These are phyloP conservation scores for Caradrina kadenii DNA, from an alignment of 2,888 invertebrate genomes.

Conservation along the genomic window DNA sequence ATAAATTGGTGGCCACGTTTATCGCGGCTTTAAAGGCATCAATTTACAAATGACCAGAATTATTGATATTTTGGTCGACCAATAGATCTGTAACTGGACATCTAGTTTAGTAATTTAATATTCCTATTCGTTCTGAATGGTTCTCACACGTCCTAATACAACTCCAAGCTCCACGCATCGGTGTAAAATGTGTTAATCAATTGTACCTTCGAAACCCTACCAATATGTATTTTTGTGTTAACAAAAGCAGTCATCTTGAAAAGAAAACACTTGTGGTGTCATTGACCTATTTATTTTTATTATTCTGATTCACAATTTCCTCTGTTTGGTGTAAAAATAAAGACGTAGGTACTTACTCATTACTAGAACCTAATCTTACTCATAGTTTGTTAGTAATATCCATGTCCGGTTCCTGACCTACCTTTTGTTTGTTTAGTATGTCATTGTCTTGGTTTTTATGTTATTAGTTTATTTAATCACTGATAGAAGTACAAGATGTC, in stretches of 20 bases:
- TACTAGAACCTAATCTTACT: conserved; percentile 52
- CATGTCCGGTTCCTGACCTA: conserved; percentile 62
- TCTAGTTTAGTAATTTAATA: no score
- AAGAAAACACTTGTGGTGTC: conserved; percentile 45
- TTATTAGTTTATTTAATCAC: conserved; percentile 16
- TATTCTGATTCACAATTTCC: conserved; percentile 42
- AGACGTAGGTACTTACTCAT: conserved; percentile 21
- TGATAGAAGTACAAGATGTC: conserved; percentile 20
- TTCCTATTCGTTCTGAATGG: no score
- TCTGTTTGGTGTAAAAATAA: conserved; percentile 19
- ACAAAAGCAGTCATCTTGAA: conserved; percentile 19
- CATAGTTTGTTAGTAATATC: conserved; percentile 51
- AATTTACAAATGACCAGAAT: no score
- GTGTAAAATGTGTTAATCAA: neutral
- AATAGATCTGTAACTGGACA: no score
- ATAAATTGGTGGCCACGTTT: no score
- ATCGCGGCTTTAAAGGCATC: no score
- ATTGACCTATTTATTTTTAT: conserved; percentile 44
- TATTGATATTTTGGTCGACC: no score
- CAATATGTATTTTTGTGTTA: neutral
- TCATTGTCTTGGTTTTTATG: conserved; percentile 54
- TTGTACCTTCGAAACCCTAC: neutral
- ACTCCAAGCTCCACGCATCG: no score
- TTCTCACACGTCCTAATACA: no score
- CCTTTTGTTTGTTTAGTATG: conserved; percentile 71